phyloP scores from a whole-genome alignment of 2,797 vertebrate species.

The Ptychobarbus kaznakovi region DNA sequence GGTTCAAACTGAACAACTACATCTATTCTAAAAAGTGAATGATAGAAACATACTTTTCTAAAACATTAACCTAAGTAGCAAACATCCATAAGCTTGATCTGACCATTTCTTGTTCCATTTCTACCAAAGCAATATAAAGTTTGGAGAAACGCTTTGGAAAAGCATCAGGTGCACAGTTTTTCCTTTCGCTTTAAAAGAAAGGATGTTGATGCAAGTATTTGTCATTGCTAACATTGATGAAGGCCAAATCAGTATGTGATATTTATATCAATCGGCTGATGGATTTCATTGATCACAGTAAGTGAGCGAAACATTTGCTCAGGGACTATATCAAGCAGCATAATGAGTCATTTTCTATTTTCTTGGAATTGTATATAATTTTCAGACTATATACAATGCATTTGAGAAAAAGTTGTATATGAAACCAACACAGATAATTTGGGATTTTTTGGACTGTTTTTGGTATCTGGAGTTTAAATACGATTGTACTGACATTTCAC shows the following conservation, averaged over 20 bases:
- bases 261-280: constrained; percentile 22
- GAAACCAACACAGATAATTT: constrained; percentile 6
- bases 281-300: constrained; percentile 47
- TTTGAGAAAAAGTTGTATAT: constrained; percentile 19
- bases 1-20: not conserved
- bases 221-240: constrained; percentile 29
- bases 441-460: constrained; percentile 1
- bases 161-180: constrained; percentile 38
- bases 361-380: constrained; percentile 35
- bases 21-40: constrained; percentile 30
- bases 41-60: constrained; percentile 13
- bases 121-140: constrained; percentile 27
- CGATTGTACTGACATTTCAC: not conserved
- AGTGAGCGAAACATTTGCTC: constrained; percentile 56
- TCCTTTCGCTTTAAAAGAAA: not conserved
- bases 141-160: constrained; percentile 15
- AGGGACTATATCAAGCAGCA: constrained; percentile 60
- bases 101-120: constrained; percentile 27
- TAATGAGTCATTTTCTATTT: constrained; percentile 37
- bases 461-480: not conserved
- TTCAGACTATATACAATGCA: constrained; percentile 10
- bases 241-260: constrained; percentile 32
- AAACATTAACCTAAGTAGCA: constrained; percentile 30
- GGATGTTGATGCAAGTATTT: constrained; percentile 18
- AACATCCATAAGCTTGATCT: constrained; percentile 29